Base-by-base conservation (phyloP, 2,888 invertebrate genomes). In the Drosophila falleni region DNA sequence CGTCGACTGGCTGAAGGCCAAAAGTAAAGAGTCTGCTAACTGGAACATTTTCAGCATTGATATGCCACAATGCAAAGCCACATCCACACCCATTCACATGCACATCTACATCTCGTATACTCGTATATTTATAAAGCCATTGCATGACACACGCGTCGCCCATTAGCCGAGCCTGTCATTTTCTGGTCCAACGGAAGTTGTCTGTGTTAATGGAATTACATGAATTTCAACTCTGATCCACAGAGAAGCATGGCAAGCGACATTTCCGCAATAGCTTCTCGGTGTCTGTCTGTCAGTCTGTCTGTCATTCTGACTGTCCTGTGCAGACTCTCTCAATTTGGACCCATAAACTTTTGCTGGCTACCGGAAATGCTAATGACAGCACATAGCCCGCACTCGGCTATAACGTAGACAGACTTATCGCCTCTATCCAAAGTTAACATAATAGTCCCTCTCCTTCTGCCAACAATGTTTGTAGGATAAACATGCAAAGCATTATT, bases 201-300 rank as follows among this genome's bases (percentile, higher is more conserved):
- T 80, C 85, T 82, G 86, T 85, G 85, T 84, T 84, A 84, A 84
- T 84, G 86, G 87, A 87, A 84, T 84, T 84, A 84, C 87, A 84
- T 78, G 84, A 87, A 87, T 85, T 84, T 87, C 80, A 87, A 82
- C 87, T 81, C 82, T 76, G 76, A 82, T 78, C 84, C 87, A 63
- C 80, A 81, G 69, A 81, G 61, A 35, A 31, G 71, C 76, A 49
- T 67, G 66, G 61, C 66, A 47, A 55, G 67, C 67, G 67, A 71
- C 74, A 74, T 74, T 74, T 76, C 71, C 75, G 77, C 39, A 44
- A 41, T 58, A 53, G 56, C 49, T 19, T 58, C 49, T 39, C 23
- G 35, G 46, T 51, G 19, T 19, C 15, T 35, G 23, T 26, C 13
- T 33, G 5, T 26, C 13, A 23, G 5, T n/a, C 16, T 19, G 23